phyloP scores from a whole-genome alignment of 2,888 invertebrate genomes.

The Chrysolina americana region DNA sequence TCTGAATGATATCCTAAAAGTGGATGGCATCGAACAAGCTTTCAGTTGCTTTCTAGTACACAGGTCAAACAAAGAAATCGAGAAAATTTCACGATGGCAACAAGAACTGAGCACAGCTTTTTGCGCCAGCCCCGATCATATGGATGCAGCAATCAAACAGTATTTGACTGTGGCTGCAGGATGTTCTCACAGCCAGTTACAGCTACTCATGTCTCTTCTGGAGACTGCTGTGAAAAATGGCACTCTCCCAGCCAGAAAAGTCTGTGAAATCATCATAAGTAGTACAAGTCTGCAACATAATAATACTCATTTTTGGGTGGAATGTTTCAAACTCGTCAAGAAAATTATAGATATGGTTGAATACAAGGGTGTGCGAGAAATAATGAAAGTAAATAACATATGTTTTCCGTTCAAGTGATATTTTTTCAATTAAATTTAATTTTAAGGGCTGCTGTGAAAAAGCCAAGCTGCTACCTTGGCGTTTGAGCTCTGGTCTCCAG shows the following conservation, averaged over 20 bases:
- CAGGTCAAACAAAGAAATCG: conserved; percentile 79
- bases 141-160: conserved; percentile 82
- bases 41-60: conserved; percentile 91
- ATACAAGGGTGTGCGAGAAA: conserved; percentile 94
- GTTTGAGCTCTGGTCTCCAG: conserved; percentile 84
- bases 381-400: conserved; percentile 81
- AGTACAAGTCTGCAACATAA: conserved; percentile 87
- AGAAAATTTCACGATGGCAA: conserved; percentile 79
- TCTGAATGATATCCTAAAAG: conserved; percentile 77
- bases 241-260: conserved; percentile 83
- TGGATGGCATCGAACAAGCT: conserved; percentile 89
- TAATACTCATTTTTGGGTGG: conserved; percentile 91
- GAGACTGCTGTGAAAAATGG: conserved; percentile 79
- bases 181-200: conserved; percentile 81
- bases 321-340: conserved; percentile 87
- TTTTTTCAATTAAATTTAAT: conserved; percentile 4
- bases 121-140: conserved; percentile 78
- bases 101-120: conserved; percentile 80
- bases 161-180: conserved; percentile 82
- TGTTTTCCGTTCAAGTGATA: too few species aligned
- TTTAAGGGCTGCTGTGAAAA: conserved; percentile 88
- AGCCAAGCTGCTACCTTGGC: conserved; percentile 84
- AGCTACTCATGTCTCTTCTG: conserved; percentile 82
- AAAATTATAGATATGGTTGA: conserved; percentile 92
- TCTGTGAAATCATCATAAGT: conserved; percentile 89